A percentile compares a stretch with the other conserved stretches of the same genome.
phyloP scores from a whole-genome alignment of 1,140 invertebrate species.

The Drepana arcuata region DNA sequence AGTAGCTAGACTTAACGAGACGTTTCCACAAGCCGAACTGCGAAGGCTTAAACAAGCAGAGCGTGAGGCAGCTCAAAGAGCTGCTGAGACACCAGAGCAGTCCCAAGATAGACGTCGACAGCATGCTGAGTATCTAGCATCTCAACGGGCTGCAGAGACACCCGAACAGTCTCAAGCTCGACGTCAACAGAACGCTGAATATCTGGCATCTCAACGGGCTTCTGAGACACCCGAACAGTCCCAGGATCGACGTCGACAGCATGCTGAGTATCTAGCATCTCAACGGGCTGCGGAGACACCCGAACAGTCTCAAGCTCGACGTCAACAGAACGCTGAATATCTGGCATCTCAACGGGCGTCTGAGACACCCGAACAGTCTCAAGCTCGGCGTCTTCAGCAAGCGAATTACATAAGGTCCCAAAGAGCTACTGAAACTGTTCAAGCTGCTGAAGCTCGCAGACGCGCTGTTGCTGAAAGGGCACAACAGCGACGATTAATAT shows the following conservation, averaged over 20 bases:
- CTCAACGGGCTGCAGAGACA: not conserved
- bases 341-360: conserved; percentile 18
- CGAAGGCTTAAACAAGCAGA: conserved; percentile 10
- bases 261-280: conserved; percentile 13
- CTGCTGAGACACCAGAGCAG: conserved; percentile 15
- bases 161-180: not conserved
- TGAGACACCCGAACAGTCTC: conserved; percentile 1
- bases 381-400: not conserved
- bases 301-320: conserved; percentile 15
- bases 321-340: conserved; percentile 16
- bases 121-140: conserved; percentile 9
- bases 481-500: conserved; percentile 7
- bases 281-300: conserved; percentile 15
- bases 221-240: not conserved
- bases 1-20: conserved; percentile 20
- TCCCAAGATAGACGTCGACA: conserved; percentile 11
- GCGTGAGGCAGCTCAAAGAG: conserved; percentile 12
- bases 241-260: conserved; percentile 1
- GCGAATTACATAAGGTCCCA: not conserved
- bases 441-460: conserved; percentile 17
- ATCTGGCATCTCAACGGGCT: conserved; percentile 7
- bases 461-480: conserved; percentile 20
- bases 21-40: conserved; percentile 13
- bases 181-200: conserved; percentile 17
- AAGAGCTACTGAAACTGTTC: conserved; percentile 7